A percentile compares a stretch with the other conserved stretches of the same genome.
phyloP scores from a whole-genome alignment of 2,797 vertebrate species.

The Triplophysa yarkandensis region DNA sequence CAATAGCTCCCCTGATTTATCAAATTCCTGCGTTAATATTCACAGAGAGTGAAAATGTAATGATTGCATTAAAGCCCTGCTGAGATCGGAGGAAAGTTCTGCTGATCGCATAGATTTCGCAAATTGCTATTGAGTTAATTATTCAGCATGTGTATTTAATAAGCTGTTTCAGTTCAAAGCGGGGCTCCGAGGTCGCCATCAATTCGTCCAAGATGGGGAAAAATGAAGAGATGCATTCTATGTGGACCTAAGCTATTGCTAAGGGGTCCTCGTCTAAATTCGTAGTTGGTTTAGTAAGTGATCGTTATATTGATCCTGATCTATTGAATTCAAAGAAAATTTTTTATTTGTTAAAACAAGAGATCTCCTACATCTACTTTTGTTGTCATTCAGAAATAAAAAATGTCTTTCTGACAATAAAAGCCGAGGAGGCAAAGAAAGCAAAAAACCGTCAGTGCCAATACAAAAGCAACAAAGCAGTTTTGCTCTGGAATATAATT shows the following conservation, averaged over 20 bases:
- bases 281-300: not conserved
- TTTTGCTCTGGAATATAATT: not conserved
- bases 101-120: conserved; percentile 78
- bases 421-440: not conserved
- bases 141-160: conserved; percentile 77
- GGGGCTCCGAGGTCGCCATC: conserved; percentile 63
- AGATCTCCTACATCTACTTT: too few relatives aligned
- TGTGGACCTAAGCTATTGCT: not conserved
- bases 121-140: conserved; percentile 81
- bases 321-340: not conserved
- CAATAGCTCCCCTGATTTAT: conserved; percentile 63
- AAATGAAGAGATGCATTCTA: not conserved
- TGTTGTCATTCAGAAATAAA: not conserved
- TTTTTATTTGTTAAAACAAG: too few relatives aligned
- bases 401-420: not conserved
- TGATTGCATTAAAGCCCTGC: conserved; percentile 78
- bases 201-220: conserved; percentile 64
- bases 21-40: conserved; percentile 70
- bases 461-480: not conserved
- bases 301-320: not conserved
- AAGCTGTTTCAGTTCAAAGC: conserved; percentile 72
- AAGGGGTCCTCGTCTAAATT: not conserved
- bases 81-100: conserved; percentile 74
- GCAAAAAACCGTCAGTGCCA: not conserved
- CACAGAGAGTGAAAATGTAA: conserved; percentile 63